Evolutionary conservation across 1,140 invertebrate species (phyloP).

Genomic region (Ephestia elutella): DNA sequence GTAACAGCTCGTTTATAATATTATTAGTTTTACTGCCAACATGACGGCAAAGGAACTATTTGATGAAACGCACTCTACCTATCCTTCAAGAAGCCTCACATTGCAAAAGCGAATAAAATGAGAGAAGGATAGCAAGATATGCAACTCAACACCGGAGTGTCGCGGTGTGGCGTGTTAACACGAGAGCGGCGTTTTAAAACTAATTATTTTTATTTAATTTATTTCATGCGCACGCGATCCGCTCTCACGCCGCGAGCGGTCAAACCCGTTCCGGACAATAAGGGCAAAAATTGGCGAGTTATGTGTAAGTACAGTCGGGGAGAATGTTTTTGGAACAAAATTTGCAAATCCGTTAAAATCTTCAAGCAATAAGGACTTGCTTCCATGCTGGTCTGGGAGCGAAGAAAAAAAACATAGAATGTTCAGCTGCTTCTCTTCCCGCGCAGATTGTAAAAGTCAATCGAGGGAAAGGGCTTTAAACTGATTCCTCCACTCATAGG

Average conservation of each 20-base stretch:
- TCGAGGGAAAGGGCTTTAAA: too few relatives aligned
- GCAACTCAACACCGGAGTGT: background rate
- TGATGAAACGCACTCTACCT: too few relatives aligned
- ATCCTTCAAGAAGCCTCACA: background rate
- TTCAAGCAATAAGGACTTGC: too few relatives aligned
- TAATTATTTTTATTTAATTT: conserved; percentile 5
- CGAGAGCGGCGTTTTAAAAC: conserved; percentile 1
- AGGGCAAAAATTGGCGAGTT: conserved; percentile 2
- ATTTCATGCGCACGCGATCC: background rate
- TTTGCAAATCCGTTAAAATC: too few relatives aligned
- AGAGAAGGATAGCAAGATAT: background rate
- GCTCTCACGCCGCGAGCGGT: background rate
- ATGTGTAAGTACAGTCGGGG: background rate
- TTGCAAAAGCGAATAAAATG: conserved; percentile 1
- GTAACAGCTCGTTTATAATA: too few relatives aligned
- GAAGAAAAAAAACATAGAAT: too few relatives aligned
- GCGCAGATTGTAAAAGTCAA: too few relatives aligned
- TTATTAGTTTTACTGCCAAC: too few relatives aligned
- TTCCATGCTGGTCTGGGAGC: too few relatives aligned
- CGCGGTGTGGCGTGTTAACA: background rate
- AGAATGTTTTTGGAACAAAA: background rate
- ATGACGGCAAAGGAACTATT: too few relatives aligned
- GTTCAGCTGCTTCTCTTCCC: too few relatives aligned
- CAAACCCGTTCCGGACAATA: background rate
- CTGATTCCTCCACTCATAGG: too few relatives aligned